Conservation (phyloP, 2,113 vertebrate species). For the Rhegmatorhina hoffmannsi region DNA sequence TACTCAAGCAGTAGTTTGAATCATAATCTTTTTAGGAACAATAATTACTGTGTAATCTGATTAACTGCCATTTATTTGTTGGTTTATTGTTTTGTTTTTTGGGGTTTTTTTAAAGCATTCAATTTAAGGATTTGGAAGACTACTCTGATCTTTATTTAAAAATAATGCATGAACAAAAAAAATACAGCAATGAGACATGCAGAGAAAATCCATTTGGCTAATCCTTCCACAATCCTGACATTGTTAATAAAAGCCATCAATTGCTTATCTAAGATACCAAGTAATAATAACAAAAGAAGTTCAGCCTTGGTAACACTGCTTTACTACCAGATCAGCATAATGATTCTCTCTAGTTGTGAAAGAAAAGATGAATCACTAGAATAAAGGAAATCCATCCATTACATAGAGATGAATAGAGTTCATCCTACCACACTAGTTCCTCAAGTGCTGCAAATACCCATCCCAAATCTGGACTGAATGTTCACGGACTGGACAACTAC, state of each 20-base stretch:
- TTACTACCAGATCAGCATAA: not conserved
- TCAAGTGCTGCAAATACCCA: conserved; percentile 9
- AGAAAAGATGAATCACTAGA: conserved; percentile 16
- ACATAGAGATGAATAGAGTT: not conserved
- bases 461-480: not conserved
- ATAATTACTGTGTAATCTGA: not conserved
- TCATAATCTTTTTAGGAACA: not conserved
- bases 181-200: not conserved
- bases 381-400: conserved; percentile 1
- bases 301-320: not conserved
- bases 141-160: not conserved
- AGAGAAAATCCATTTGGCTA: conserved; percentile 27
- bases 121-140: not conserved
- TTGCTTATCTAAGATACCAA: not conserved
- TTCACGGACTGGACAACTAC: not conserved
- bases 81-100: not conserved
- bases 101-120: not conserved
- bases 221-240: not conserved
- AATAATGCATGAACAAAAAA: not conserved
- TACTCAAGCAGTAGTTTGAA: not conserved
- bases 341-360: not conserved
- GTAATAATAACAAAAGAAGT: not conserved
- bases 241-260: conserved; percentile 25
- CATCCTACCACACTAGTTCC: conserved; percentile 47
- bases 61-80: not conserved